A percentile compares a stretch with the other conserved stretches of the same genome.
Evolutionary conservation across 2,797 vertebrate species (phyloP).

Genomic region (Sebastolobus altivelis): DNA sequence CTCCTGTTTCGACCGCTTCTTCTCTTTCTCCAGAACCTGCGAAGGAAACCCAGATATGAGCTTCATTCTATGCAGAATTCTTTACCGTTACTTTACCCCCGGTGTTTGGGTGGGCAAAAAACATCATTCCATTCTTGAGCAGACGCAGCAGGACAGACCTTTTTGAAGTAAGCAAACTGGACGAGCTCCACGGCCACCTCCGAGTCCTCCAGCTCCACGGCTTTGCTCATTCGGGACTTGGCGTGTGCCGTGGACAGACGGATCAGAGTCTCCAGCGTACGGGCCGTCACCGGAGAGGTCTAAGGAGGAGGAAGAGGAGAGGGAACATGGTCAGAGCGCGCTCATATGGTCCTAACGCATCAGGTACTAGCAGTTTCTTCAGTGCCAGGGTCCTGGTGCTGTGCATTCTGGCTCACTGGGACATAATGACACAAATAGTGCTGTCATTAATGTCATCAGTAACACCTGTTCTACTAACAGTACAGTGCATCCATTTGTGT

Average conservation of each 20-base stretch:
- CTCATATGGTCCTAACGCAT: background rate
- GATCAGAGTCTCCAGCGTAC: constrained; percentile 95
- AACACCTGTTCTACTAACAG: too few species aligned
- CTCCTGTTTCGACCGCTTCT: constrained; percentile 89
- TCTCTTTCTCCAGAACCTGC: constrained; percentile 95
- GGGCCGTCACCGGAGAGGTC: constrained; percentile 96
- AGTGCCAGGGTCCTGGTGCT: too few species aligned
- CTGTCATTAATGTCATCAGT: too few species aligned
- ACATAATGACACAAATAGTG: too few species aligned
- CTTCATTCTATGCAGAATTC: too few species aligned
- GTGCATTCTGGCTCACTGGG: too few species aligned
- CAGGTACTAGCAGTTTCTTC: too few species aligned
- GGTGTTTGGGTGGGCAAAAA: too few species aligned
- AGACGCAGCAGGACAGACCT: constrained; percentile 81
- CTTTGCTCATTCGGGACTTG: constrained; percentile 96
- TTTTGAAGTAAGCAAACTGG: constrained; percentile 98
- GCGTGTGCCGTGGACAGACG: constrained; percentile 96
- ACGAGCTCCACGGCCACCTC: constrained; percentile 95
- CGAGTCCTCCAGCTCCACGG: constrained; percentile 91
- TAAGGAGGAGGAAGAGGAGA: constrained; percentile 56
- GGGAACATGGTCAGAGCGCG: background rate
- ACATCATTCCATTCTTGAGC: background rate
- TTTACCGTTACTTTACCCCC: background rate
- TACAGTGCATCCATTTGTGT: too few species aligned
- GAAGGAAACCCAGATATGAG: background rate